Evolutionary conservation across 64 coral and sea anemone species (phyloP).

Genomic region (Montipora sp.): DNA sequence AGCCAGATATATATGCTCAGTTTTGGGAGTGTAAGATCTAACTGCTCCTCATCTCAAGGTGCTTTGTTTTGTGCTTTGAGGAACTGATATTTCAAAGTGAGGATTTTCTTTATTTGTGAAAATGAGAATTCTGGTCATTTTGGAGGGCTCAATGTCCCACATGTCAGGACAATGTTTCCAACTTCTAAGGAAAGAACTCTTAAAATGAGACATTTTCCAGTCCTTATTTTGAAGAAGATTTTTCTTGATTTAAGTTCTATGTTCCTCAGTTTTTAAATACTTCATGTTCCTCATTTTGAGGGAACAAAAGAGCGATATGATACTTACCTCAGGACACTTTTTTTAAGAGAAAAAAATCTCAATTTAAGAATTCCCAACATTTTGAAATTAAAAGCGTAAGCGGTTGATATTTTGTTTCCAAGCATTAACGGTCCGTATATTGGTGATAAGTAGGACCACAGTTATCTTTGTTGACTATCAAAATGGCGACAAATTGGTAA

Average conservation of each 20-base stretch:
- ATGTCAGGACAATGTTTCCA: background rate
- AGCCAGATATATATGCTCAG: background rate
- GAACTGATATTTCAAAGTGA: conserved; percentile 13
- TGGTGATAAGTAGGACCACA: too few species aligned
- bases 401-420: too few species aligned
- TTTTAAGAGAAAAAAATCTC: conserved; percentile 14
- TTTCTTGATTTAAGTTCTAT: background rate
- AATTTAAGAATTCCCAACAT: background rate
- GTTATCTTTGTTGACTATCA: too few species aligned
- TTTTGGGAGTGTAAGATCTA: background rate
- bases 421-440: too few species aligned
- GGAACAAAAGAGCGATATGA: background rate
- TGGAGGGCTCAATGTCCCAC: background rate
- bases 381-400: background rate
- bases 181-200: conserved; percentile 5
- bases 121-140: background rate
- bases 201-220: conserved; percentile 7
- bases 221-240: background rate
- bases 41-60: conserved; percentile 12
- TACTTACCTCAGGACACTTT: conserved; percentile 20
- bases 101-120: background rate
- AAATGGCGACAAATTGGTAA: too few species aligned
- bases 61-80: background rate
- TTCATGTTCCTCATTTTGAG: conserved; percentile 15
- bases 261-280: background rate